Conservation (phyloP, 2,113 vertebrate genomes). For the Peucedramus taeniatus region DNA sequence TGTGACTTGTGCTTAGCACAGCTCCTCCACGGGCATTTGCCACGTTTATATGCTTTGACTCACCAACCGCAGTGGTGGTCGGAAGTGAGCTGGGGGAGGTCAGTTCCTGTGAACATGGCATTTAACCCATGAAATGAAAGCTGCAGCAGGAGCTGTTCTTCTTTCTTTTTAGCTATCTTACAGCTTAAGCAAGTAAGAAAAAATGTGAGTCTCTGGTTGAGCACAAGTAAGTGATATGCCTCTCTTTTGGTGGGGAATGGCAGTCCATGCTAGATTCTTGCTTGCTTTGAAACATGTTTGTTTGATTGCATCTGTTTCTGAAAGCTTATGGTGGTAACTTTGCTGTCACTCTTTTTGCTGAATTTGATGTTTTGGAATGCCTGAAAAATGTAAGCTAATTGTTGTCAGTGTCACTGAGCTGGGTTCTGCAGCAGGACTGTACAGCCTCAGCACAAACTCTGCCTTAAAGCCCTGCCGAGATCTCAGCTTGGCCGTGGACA, state of each 20-base stretch:
- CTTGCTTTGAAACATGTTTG: background rate
- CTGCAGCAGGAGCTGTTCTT: slow-evolving; percentile 32
- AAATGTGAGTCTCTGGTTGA: background rate
- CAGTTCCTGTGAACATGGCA: slow-evolving; percentile 12
- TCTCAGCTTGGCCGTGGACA: accelerated
- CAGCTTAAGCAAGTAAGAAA: background rate
- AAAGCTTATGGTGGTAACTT: background rate
- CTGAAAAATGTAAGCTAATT: background rate
- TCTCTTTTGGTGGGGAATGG: background rate
- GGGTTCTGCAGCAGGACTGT: background rate
- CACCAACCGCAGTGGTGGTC: background rate
- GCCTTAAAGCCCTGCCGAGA: accelerated
- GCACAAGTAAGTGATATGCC: slow-evolving; percentile 6
- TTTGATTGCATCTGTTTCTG: background rate
- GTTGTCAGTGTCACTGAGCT: background rate
- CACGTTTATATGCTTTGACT: background rate
- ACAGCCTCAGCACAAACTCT: accelerated
- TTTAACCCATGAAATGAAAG: slow-evolving; percentile 3
- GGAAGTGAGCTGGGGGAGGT: background rate
- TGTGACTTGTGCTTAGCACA: background rate
- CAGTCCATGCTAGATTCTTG: background rate
- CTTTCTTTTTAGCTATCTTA: background rate
- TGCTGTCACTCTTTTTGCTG: background rate
- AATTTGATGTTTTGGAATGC: background rate
- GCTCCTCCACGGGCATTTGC: background rate